A percentile compares a stretch with the other conserved stretches of the same genome.
phyloP scores from a whole-genome alignment of 2,888 invertebrate genomes.

The Silvanus unidentatus region DNA sequence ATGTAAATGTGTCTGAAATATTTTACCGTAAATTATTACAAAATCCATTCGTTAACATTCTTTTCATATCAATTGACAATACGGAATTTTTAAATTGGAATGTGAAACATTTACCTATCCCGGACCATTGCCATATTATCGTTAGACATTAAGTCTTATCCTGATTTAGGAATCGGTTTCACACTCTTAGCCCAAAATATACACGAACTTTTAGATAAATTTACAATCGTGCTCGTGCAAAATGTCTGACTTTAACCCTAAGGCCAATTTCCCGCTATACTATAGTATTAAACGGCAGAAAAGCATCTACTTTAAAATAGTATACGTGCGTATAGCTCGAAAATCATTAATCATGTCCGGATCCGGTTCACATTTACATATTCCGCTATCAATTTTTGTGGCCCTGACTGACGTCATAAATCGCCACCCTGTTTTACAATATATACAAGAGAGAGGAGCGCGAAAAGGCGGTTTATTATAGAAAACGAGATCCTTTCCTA shows the following conservation, averaged over 20 bases:
- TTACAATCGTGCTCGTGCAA: conserved; percentile 35
- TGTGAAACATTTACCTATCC: conserved; percentile 13
- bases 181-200: conserved; percentile 21
- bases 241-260: conserved; percentile 11
- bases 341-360: conserved; percentile 32
- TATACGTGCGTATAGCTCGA: conserved; percentile 12
- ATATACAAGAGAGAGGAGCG: too few relatives aligned
- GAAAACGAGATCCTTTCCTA: conserved; percentile 20
- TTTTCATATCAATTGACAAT: too few relatives aligned
- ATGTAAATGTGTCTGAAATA: too few relatives aligned
- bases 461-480: conserved; percentile 19
- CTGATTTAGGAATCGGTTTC: conserved; percentile 37
- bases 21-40: too few relatives aligned
- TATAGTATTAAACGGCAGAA: conserved; percentile 18
- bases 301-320: conserved; percentile 4
- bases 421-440: conserved; percentile 31
- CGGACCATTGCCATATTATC: conserved; percentile 26
- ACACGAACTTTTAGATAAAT: conserved; percentile 36
- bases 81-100: too few relatives aligned
- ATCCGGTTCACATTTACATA: conserved; percentile 36
- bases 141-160: conserved; percentile 37
- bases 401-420: conserved; percentile 33
- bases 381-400: conserved; percentile 39
- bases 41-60: too few relatives aligned
- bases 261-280: conserved; percentile 21